Base-by-base conservation (phyloP, 30 jellyfish, hydroid and myxozoan genomes). In the Cassiopea xamachana region DNA sequence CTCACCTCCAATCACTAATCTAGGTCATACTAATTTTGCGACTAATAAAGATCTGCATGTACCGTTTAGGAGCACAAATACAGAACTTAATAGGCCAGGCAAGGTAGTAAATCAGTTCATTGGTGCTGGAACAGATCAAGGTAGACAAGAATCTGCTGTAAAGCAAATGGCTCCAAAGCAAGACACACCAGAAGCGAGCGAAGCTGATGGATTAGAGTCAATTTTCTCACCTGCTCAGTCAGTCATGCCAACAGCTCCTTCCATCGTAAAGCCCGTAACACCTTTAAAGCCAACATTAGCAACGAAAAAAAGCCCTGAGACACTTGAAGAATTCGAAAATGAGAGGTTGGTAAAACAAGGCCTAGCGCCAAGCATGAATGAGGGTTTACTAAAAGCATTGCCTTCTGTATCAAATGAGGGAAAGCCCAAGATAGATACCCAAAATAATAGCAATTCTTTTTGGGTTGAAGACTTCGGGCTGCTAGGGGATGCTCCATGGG, bases 301-400 rank as follows among this genome's bases (percentile, higher is more conserved):
- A 73, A 90, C 70, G 46, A 48, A 46, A 46, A 77, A 82, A 73
- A 67, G 85, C 19, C 98, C 98, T 46, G 96, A 92, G 19, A 92
- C 98, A 44, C 84, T 92, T 19, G 98, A 92, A 64, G 98, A 92
- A 61, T 92, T 79, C 77, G 98, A 92, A 81, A 73, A 67, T 1
- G 92, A 80, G 73, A 80, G 87, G 48, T 75, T 59, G 16, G 60
- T 47, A 19, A 75, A 39, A 2, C 46, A 39, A 12, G 74, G 81
- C 19, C 44, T 17, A 17, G 79, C 62, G 51, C 75, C 69, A 17
- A 60, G 6, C 18, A 60, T 60, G 71, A 72, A 75, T 59, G 61
- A 86, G 43, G 60, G 77, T 19, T 14, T 4, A 64, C 15, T 64
- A 27, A 78, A 15, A 46, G 44, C 48, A 10, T 59, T 49, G 39